Evolutionary conservation across 1,140 invertebrate genomes (phyloP), one percentile per base, ranked within the genome.

Genomic region (Hermetia illucens): DNA sequence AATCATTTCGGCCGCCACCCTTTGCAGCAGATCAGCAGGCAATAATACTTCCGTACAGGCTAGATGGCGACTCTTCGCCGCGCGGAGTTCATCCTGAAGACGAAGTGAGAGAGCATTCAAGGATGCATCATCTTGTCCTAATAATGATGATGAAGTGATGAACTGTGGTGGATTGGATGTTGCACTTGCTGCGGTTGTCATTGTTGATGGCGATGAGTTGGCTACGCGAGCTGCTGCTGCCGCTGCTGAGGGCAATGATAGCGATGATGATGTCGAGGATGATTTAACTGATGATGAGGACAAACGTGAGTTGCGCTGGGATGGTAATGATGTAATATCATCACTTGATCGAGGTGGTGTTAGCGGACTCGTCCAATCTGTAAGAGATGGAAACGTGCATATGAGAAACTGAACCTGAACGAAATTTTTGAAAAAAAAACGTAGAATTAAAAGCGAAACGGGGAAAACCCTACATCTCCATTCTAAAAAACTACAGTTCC

Each of bases 11-110:
- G 74, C 65, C 12, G 83, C 74, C 38, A 87, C 79, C 48, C 78
- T 65, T 21, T 72, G 70, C 21, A 85, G 68, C 27, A 89, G 70
- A 56, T 83, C 78, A 29, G 75, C 74, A 9, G 85, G 84, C 44
- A 89, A 62, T 32, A 86, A 65, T 6, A 88, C 81, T 58, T 87
- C 82, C 10, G 80, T 82, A 48, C 82, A 81, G 34, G 74, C 71
- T 41, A 87, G 62, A 51, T 82, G 79, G 38, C 74, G 77, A 41
- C 75, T 72, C 52, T 87, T 86, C 2, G 82, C 83, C 22, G 75
- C 75, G 24, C 81, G 61, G 37, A 89, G 60, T 51, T 82, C 78
- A 33, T 72, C 66, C 62, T 87, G 82, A 30, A 89, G 63, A 36
- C 77, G 65, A 45, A 74, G 69, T 17, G 80, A 73, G 46, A 87